Base-by-base conservation (phyloP, 2,888 invertebrate genomes). In the Crocallis elinguaria region DNA sequence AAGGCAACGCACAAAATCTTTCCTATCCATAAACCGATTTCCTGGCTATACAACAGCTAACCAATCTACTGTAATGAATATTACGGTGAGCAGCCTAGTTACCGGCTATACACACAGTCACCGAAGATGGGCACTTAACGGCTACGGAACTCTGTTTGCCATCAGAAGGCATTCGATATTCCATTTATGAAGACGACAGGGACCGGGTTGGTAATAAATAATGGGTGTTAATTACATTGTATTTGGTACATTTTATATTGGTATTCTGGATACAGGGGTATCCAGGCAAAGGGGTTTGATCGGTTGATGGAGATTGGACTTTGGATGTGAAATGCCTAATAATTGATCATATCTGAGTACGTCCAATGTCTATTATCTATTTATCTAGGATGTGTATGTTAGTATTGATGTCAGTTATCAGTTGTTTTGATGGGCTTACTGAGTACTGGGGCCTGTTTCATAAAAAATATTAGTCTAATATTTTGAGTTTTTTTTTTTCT, bases 141-240 rank as follows among this genome's bases (percentile, higher is more conserved):
- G 17, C 51, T 43, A 32, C 51, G 43, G 49, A 59, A 49, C 49
- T 21, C 27, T 60, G 60, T 57, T 57, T 54, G 60, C 50, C 48
- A 23, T 53, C 48, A 41, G 21, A 27, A 50, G 60, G 35, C 48
- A 62, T 58, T 36, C 50, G 58, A 56, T 62, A 61, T 62, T 62
- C 61, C 56, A 62, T 58, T 58, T 58, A 50, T 58, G 53, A 48
- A 44, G 52, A 38, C 46, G 50, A 37, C 45, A 30, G 54, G 35
- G 37, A 36, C 30, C 29, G 33, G 45, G 41, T 43, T 21, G 21
- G 35, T 52, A 50, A 53, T 60, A 60, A 60, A 60, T 60, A 60
- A 57, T 60, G 53, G 29, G 23, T 16, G 44, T 37, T 60, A 60
- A 53, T 48, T 49, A 57, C 53, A n/a, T n/a, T 50, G 39, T 21